These are phyloP conservation scores for Scrobipalpa atriplicella DNA, from an alignment of 2,888 invertebrate genomes.

Conservation along the genomic window DNA sequence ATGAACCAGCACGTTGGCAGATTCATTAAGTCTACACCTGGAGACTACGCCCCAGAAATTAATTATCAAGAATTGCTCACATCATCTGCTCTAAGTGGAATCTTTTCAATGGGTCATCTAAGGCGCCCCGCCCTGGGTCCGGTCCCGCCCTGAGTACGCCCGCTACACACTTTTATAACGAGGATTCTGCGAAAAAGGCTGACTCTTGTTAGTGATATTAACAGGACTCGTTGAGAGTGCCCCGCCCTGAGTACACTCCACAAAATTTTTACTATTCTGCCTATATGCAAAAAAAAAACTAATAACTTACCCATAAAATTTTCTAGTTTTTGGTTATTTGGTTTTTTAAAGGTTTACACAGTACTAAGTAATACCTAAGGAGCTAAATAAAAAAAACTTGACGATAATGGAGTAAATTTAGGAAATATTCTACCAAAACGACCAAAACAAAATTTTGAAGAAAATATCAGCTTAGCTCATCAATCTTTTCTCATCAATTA, in stretches of 20 bases:
- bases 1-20: neutral
- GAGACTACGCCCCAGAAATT: conserved; percentile 53
- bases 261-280: neutral
- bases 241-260: neutral
- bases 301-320: neutral
- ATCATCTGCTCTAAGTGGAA: conserved; percentile 45
- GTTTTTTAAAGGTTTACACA: too few species aligned
- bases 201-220: conserved; percentile 28
- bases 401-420: too few species aligned
- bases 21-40: conserved; percentile 44
- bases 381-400: too few species aligned
- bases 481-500: too few species aligned
- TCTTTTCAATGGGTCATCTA: conserved; percentile 47
- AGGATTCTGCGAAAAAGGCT: conserved; percentile 45
- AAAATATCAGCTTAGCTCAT: too few species aligned
- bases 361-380: too few species aligned
- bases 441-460: too few species aligned
- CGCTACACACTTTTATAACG: conserved; percentile 38
- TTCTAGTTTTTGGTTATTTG: neutral
- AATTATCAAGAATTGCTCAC: conserved; percentile 53
- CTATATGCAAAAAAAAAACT: neutral
- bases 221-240: conserved; percentile 13
- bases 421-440: too few species aligned
- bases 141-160: conserved; percentile 54
- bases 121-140: conserved; percentile 48